Evolutionary conservation across 2,888 invertebrate genomes (phyloP).

Genomic region (Eumacrocentrus americanus): DNA sequence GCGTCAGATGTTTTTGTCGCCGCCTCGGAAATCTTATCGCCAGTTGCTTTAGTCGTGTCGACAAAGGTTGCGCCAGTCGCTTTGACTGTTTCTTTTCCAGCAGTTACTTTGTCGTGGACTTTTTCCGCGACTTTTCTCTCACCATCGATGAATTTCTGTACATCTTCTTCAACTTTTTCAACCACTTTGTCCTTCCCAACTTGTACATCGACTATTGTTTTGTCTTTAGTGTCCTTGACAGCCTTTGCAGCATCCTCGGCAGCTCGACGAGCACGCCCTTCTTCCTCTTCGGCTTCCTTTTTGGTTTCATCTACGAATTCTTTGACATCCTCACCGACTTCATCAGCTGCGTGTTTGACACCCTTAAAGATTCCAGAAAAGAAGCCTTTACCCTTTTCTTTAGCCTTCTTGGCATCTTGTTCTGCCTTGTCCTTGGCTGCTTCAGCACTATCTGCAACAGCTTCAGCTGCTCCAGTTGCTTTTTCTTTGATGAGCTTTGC

Average conservation of each 20-base stretch:
- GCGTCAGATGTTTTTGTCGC: constrained; percentile 17
- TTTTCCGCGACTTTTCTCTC: constrained; percentile 7
- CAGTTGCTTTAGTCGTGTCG: constrained; percentile 28
- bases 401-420: no score
- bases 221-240: neutral
- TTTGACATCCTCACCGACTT: constrained; percentile 24
- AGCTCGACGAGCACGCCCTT: no score
- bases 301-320: no score
- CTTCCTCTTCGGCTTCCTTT: no score
- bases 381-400: no score
- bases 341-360: no score
- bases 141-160: neutral
- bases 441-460: neutral
- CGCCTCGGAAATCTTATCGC: constrained; percentile 28
- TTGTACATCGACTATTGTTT: neutral
- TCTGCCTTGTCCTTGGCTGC: no score
- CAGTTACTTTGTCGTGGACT: constrained; percentile 10
- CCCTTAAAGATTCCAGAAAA: no score
- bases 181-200: constrained; percentile 22
- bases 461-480: constrained; percentile 15
- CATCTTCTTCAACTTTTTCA: constrained; percentile 22
- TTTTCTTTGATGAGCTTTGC: constrained; percentile 20
- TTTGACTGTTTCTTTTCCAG: constrained; percentile 23
- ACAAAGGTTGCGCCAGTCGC: constrained; percentile 11
- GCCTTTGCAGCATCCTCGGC: constrained; percentile 27